Percentiles rank a stretch among this genome's conserved stretches.
Evolutionary conservation across 2,888 invertebrate genomes (phyloP).

Genomic region (Mamestra brassicae): DNA sequence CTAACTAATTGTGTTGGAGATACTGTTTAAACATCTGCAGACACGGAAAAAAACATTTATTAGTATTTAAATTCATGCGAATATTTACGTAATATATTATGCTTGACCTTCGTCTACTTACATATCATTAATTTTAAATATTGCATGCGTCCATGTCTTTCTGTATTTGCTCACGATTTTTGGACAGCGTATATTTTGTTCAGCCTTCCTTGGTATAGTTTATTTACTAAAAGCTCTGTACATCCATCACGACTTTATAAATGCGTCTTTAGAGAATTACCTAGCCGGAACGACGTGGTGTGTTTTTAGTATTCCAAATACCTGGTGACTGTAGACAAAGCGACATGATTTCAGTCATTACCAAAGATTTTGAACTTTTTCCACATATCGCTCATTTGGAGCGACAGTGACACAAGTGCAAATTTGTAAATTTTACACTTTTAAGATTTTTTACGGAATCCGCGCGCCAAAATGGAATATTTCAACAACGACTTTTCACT

Average conservation of each 20-base stretch:
- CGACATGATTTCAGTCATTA: not conserved
- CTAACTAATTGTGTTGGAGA: not conserved
- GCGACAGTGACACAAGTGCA: no score
- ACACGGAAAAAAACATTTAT: conserved; percentile 6
- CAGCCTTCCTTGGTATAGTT: not conserved
- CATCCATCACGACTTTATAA: not conserved
- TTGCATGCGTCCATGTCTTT: conserved; percentile 16
- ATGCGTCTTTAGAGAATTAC: not conserved
- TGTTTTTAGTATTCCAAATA: not conserved
- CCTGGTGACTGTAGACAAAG: no score
- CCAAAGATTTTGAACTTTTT: not conserved
- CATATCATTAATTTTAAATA: conserved; percentile 44
- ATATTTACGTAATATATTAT: conserved; percentile 22
- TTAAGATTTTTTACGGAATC: no score
- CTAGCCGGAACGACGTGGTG: not conserved
- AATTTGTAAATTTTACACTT: no score
- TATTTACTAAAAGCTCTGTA: not conserved
- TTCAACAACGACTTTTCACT: no score
- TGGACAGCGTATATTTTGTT: not conserved
- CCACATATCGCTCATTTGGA: no score
- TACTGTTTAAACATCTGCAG: not conserved
- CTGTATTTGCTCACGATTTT: conserved; percentile 25
- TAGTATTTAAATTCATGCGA: conserved; percentile 9
- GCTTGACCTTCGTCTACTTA: conserved; percentile 52
- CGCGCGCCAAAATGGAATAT: no score